Evolutionary conservation across 1,140 invertebrate genomes (phyloP), one percentile per base, ranked within the genome.

Genomic region (Anastrepha obliqua): DNA sequence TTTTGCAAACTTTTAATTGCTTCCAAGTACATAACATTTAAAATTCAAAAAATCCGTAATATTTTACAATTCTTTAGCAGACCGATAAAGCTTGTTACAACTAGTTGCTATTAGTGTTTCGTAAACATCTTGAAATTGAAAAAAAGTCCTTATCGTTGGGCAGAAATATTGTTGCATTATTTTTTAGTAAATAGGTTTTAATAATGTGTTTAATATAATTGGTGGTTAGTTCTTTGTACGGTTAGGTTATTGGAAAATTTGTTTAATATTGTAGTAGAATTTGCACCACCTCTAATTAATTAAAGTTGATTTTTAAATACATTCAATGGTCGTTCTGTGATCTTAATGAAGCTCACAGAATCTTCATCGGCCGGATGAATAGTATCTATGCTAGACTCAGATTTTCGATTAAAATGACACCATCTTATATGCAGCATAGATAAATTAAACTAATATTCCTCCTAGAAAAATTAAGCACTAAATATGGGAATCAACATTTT

Each of bases 101-200:
- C 29, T 29, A 1, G 29, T 55, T 20, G 44, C 13, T 58, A 58
- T 85, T 55, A 85, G n/a, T 55, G 20, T 85, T 51, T 58, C 55
- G 3, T 55, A 85, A 55, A 58, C 20, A 20, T 85, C 29, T 85
- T 85, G 42, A 85, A 85, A 85, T 85, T 85, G 0, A 11, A 85
- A 1, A 51, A 85, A 85, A 85, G 29, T 58, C 81, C 11, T 85
- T 47, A 85, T 85, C 81, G 20, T 51, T 55, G 42, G 81, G 58
- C 51, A 85, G 3, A 55, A 51, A 85, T 9, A 85, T 55, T 17
- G 44, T 85, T 29, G 20, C 20, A 55, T 85, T 85, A 3, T 85
- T 85, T 13, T 55, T 55, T 58, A 85, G 42, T 85, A 85, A 58
- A 59, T 55, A 58, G 4, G 81, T 85, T 55, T 85, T 85, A 55